Conservation (phyloP, 2,797 vertebrate genomes). For the Cercopithecus mitis region DNA sequence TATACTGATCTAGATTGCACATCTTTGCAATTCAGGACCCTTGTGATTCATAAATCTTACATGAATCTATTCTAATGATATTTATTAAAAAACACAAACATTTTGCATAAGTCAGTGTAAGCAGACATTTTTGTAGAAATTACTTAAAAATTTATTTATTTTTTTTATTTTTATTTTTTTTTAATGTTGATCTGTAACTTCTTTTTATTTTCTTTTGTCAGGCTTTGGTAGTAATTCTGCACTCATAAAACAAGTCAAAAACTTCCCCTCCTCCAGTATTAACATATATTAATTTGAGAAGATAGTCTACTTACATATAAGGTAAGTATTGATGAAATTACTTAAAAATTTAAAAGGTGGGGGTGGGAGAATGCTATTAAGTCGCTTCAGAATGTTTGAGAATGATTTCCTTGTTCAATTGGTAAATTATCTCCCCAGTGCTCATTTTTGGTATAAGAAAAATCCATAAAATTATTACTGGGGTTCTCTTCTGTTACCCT, state of each 20-base stretch:
- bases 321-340: background rate
- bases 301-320: no score
- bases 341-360: background rate
- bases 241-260: no score
- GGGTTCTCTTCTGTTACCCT: background rate
- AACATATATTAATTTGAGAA: no score
- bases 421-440: background rate
- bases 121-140: background rate
- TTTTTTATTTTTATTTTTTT: no score
- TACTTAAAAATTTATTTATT: background rate
- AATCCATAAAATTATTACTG: background rate
- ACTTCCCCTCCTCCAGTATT: no score
- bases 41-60: background rate
- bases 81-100: background rate
- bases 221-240: no score
- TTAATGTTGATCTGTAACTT: no score
- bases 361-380: background rate
- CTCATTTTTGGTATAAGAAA: background rate
- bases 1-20: conserved; percentile 52
- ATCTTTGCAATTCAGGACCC: conserved; percentile 56
- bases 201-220: no score
- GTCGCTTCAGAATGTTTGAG: background rate
- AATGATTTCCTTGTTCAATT: background rate
- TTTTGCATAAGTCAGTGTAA: background rate
- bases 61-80: background rate